phyloP scores from a whole-genome alignment of 2,113 vertebrate species.

The Phalacrocorax brasilianus region DNA sequence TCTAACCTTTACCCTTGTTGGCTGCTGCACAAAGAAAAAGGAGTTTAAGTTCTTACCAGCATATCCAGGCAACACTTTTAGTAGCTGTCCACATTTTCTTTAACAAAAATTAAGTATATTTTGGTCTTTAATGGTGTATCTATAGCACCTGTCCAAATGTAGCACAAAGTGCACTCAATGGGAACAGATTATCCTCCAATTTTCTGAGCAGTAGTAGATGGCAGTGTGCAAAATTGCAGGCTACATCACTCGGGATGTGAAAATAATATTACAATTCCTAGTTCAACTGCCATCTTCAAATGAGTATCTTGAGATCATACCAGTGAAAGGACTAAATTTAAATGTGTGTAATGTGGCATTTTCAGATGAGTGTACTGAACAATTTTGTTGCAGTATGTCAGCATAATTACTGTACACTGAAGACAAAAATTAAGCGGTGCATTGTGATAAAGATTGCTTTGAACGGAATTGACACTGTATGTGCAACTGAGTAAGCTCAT shows the following conservation, averaged over 20 bases:
- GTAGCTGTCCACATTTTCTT: neutral
- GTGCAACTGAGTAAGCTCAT: neutral
- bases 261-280: neutral
- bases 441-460: neutral
- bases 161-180: neutral
- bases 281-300: neutral
- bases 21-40: neutral
- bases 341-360: neutral
- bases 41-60: neutral
- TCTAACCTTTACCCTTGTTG: accelerated
- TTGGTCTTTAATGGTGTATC: neutral
- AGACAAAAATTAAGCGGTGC: neutral
- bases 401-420: neutral
- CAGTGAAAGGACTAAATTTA: neutral
- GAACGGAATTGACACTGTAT: neutral
- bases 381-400: neutral
- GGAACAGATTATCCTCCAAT: neutral
- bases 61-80: neutral
- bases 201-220: neutral
- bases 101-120: neutral
- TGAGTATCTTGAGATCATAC: neutral
- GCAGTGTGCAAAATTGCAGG: neutral
- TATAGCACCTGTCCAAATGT: neutral
- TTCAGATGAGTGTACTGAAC: neutral
- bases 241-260: neutral